Conservation (phyloP, 2,888 invertebrate genomes). For the Cordilura impudica region DNA sequence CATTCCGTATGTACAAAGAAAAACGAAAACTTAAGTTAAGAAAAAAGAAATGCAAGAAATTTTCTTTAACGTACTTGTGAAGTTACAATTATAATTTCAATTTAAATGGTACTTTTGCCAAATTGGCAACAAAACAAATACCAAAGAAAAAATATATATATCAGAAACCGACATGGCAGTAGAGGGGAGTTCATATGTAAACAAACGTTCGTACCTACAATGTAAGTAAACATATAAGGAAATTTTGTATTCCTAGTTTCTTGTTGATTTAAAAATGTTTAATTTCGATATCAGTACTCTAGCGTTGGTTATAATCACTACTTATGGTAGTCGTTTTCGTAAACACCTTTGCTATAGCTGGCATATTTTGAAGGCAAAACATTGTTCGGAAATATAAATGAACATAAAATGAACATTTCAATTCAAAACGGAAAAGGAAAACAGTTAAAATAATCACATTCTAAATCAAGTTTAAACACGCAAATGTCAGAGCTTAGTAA, state of each 20-base stretch:
- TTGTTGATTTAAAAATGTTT: constrained; percentile 53
- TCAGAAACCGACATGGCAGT: constrained; percentile 32
- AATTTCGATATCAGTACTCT: constrained; percentile 26
- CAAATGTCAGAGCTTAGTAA: neutral
- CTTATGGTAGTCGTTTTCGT: constrained; percentile 35
- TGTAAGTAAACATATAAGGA: neutral
- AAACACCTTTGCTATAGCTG: constrained; percentile 38
- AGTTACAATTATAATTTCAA: constrained; percentile 54
- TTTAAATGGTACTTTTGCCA: constrained; percentile 53
- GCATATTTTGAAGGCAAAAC: neutral
- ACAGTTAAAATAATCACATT: constrained; percentile 47
- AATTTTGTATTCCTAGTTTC: constrained; percentile 5
- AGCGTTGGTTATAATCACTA: constrained; percentile 52
- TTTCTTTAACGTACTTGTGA: constrained; percentile 22
- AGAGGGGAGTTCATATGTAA: constrained; percentile 31
- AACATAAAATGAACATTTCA: constrained; percentile 44
- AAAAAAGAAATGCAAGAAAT: neutral
- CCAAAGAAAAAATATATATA: neutral
- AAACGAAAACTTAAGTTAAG: constrained; percentile 3
- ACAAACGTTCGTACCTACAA: neutral
- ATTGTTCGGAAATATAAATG: neutral
- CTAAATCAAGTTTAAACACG: constrained; percentile 36
- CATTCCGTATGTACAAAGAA: constrained; percentile 9
- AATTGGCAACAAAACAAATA: constrained; percentile 48
- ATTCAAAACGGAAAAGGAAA: constrained; percentile 48